These are phyloP conservation scores for Phalangium opilio DNA, from an alignment of 2,888 invertebrate species.

Conservation along the genomic window DNA sequence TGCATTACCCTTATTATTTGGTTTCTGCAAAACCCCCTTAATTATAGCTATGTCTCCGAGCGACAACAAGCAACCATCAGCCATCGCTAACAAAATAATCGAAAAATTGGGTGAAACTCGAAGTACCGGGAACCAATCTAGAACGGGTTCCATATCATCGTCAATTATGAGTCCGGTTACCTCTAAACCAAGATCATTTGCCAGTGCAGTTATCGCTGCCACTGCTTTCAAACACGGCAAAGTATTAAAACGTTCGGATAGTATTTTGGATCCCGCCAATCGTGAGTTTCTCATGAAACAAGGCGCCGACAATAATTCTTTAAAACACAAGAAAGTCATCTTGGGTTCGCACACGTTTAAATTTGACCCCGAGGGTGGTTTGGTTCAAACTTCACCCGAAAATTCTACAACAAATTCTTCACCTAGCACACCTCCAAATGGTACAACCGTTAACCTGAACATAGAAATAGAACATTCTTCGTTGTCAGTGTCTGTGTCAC, in stretches of 20 bases:
- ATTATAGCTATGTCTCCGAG: too few relatives aligned
- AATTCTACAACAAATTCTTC: background rate
- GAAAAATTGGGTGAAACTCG: too few relatives aligned
- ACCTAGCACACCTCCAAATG: background rate
- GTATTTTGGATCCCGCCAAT: constrained; percentile 31
- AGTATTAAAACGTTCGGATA: constrained; percentile 12
- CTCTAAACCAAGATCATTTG: too few relatives aligned
- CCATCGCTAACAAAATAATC: too few relatives aligned
- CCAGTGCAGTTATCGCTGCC: constrained; percentile 3
- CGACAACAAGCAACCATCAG: too few relatives aligned
- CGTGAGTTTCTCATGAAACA: constrained; percentile 30
- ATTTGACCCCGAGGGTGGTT: constrained; percentile 1
- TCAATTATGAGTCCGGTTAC: too few relatives aligned
- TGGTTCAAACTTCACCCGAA: background rate
- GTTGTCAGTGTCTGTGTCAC: too few relatives aligned
- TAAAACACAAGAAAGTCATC: background rate
- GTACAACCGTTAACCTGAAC: background rate
- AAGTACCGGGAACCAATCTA: too few relatives aligned
- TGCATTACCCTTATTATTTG: too few relatives aligned
- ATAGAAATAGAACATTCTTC: too few relatives aligned
- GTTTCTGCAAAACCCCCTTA: too few relatives aligned
- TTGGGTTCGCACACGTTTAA: constrained; percentile 1
- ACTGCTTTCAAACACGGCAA: constrained; percentile 10
- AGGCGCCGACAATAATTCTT: constrained; percentile 15
- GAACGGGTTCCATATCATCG: too few relatives aligned